These are phyloP conservation scores for Drosophila navojoa DNA, from an alignment of 1,140 invertebrate genomes.

Conservation along the genomic window DNA sequence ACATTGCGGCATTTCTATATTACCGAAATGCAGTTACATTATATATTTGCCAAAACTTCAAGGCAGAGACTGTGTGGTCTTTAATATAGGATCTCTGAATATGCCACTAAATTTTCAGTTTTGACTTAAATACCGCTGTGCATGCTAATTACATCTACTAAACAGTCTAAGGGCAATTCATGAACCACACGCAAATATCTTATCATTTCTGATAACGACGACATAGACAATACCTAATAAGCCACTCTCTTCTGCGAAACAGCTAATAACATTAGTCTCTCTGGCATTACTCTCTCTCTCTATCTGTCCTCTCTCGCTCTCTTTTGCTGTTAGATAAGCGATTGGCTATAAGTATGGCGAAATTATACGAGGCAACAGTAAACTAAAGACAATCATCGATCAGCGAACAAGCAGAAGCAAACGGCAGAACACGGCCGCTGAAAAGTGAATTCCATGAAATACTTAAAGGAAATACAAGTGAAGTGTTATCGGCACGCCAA, in stretches of 20 bases:
- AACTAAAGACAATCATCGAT: conserved; percentile 55
- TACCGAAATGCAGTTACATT: too few relatives aligned
- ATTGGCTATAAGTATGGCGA: conserved; percentile 60
- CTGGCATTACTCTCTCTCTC: conserved; percentile 2
- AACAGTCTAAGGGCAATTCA: conserved; percentile 19
- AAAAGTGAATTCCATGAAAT: conserved; percentile 70
- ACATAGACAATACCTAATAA: too few relatives aligned
- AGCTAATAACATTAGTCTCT: neutral
- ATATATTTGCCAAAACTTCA: too few relatives aligned
- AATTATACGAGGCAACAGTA: conserved; percentile 17
- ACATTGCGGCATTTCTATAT: too few relatives aligned
- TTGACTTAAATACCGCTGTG: neutral
- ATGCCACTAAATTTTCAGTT: neutral
- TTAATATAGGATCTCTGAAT: too few relatives aligned
- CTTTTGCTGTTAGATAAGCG: conserved; percentile 15
- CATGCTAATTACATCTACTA: neutral
- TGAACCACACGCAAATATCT: conserved; percentile 26
- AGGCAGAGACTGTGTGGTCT: too few relatives aligned
- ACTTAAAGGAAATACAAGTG: conserved; percentile 66
- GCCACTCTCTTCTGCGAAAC: neutral
- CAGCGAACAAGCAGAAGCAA: conserved; percentile 48
- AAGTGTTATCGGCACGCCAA: conserved; percentile 70
- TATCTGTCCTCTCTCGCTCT: conserved; percentile 27
- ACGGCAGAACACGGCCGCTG: conserved; percentile 57
- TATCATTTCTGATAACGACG: conserved; percentile 23